Conservation (phyloP, 2,113 vertebrate genomes). For the Heptranchias perlo region DNA sequence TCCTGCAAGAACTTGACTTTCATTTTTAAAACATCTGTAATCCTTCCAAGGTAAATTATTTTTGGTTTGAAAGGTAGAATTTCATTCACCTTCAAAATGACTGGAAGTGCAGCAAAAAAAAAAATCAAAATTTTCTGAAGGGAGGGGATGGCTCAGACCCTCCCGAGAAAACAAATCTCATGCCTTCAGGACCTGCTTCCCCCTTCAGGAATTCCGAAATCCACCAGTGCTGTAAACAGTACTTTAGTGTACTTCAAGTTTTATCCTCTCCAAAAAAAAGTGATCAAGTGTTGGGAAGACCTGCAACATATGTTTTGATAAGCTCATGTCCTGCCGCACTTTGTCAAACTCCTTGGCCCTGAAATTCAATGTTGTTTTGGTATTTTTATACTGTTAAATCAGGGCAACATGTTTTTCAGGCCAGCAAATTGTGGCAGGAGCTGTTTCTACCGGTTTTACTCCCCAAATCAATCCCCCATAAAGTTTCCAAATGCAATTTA, state of each 20-base stretch:
- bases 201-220: not conserved
- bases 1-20: too few relatives aligned
- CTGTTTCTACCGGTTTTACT: too few relatives aligned
- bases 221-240: not conserved
- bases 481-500: too few relatives aligned
- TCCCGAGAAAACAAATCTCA: too few relatives aligned
- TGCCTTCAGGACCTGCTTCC: not conserved
- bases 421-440: too few relatives aligned
- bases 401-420: too few relatives aligned
- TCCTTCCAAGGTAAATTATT: not conserved
- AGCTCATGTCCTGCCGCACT: not conserved
- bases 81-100: not conserved
- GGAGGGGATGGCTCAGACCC: not conserved
- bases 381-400: too few relatives aligned
- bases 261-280: not conserved
- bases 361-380: not conserved
- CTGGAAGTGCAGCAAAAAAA: not conserved
- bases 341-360: not conserved
- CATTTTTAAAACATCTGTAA: not conserved
- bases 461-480: too few relatives aligned
- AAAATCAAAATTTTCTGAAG: not conserved
- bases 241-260: too few relatives aligned
- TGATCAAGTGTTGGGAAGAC: not conserved
- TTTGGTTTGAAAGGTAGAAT: not conserved
- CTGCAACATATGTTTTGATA: not conserved